phyloP scores from a whole-genome alignment of 2,888 invertebrate species.

The Ormyrus nitidulus region DNA sequence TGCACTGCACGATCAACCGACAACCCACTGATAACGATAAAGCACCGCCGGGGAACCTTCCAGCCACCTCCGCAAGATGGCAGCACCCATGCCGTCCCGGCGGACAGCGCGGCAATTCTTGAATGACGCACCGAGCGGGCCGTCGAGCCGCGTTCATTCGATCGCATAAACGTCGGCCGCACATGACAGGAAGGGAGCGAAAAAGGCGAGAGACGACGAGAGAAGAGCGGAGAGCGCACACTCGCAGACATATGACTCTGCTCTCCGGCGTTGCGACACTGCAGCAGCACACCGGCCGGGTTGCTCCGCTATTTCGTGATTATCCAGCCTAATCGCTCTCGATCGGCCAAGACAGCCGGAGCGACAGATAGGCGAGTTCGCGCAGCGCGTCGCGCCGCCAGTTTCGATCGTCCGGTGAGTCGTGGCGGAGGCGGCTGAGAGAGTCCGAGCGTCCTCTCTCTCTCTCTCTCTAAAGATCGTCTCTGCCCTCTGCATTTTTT shows the following conservation, averaged over 20 bases:
- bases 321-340: constrained; percentile 35
- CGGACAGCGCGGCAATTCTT: constrained; percentile 38
- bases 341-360: constrained; percentile 1
- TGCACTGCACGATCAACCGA: too few relatives aligned
- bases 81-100: not conserved
- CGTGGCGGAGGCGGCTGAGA: constrained; percentile 16
- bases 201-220: not conserved
- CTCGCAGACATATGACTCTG: not conserved
- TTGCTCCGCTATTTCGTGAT: constrained; percentile 45
- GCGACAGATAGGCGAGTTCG: not conserved
- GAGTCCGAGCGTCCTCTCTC: too few relatives aligned
- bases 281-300: too few relatives aligned
- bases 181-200: not conserved
- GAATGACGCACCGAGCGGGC: constrained; percentile 27
- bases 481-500: too few relatives aligned
- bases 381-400: constrained; percentile 1
- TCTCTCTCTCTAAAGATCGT: too few relatives aligned
- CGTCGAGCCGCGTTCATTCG: not conserved
- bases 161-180: not conserved
- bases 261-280: too few relatives aligned
- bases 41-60: not conserved
- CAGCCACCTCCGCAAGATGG: constrained; percentile 18
- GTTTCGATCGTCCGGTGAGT: constrained; percentile 45
- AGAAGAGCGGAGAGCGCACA: not conserved
- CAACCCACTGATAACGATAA: too few relatives aligned